Evolutionary conservation across 2,797 vertebrate genomes (phyloP), one percentile per base, ranked within the genome.

Genomic region (Thalassophryne amazonica): DNA sequence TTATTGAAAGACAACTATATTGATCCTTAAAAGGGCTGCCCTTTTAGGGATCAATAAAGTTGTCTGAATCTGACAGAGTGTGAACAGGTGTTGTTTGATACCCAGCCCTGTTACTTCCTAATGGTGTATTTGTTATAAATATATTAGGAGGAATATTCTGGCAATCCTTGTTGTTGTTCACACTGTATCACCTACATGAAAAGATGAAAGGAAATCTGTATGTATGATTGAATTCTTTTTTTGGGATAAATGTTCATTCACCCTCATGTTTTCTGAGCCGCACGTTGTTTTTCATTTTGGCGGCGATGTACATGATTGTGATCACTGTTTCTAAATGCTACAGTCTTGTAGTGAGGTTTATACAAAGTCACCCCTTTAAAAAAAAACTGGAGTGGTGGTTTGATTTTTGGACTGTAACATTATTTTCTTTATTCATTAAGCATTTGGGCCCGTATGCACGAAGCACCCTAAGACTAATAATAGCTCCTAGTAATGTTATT

Each of bases 51-150:
- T n/a, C n/a, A n/a, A n/a, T n/a, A n/a, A n/a, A n/a, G n/a, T n/a
- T n/a, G n/a, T n/a, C n/a, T n/a, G 5, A 5, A 23, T 22, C 4
- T 21, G 23, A 7, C 22, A 25, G 23, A 9, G 11, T 9, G 23
- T 25, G 8, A 23, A 19, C 6, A 6, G 9, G 14, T 39, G 14
- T 56, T 58, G 67, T 27, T 48, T 42, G 57, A 71, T 78, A 64
- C 80, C 61, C 72, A 79, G 76, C 55, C 57, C 60, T 75, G 19
- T 32, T 51, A 51, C 40, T 58, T 57, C 28, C 45, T 52, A 50
- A 62, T 46, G 11, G 15, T 69, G 39, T 78, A 41, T 66, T 69
- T 68, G 59, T 63, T 75, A 17, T 59, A 30, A 51, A 48, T 60
- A 50, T 64, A 36, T 35, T 1, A 9, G 16, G 61, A 29, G 69